These are phyloP conservation scores for Gnathonemus longibarbis DNA, from an alignment of 2,113 vertebrate genomes.

Conservation along the genomic window DNA sequence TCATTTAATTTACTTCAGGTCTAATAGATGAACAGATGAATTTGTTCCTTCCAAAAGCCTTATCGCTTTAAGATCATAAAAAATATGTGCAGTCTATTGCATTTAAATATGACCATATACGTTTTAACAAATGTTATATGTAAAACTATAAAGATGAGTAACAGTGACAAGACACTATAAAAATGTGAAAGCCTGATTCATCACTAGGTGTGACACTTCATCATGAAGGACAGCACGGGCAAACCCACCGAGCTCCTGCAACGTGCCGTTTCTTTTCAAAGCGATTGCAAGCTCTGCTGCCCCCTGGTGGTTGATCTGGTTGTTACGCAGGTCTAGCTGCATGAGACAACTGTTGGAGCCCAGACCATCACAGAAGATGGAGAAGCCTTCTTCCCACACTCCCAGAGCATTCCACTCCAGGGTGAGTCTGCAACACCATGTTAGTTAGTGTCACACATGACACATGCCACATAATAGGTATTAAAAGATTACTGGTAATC, in stretches of 20 bases:
- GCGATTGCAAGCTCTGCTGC: constrained; percentile 71
- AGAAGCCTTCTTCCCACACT: constrained; percentile 78
- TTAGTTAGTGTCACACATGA: neutral
- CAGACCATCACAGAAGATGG: constrained; percentile 77
- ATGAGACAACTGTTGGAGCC: constrained; percentile 60
- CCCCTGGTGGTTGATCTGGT: constrained; percentile 87
- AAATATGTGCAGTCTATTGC: neutral
- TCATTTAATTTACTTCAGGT: neutral
- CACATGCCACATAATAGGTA: neutral
- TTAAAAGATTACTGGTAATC: neutral
- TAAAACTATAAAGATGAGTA: neutral
- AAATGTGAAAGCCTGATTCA: neutral
- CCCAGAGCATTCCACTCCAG: constrained; percentile 92
- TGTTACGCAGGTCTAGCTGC: constrained; percentile 85
- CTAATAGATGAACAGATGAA: neutral
- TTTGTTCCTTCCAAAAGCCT: neutral
- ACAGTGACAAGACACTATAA: neutral
- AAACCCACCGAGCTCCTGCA: constrained; percentile 79
- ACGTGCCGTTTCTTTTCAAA: constrained; percentile 62
- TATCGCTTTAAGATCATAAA: neutral
- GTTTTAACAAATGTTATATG: neutral
- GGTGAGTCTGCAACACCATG: constrained; percentile 62
- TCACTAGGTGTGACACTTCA: neutral
- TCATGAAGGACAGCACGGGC: neutral
- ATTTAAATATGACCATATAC: neutral